These are phyloP conservation scores for Lepus oiostolus DNA, from an alignment of 2,797 vertebrate species.

Conservation along the genomic window DNA sequence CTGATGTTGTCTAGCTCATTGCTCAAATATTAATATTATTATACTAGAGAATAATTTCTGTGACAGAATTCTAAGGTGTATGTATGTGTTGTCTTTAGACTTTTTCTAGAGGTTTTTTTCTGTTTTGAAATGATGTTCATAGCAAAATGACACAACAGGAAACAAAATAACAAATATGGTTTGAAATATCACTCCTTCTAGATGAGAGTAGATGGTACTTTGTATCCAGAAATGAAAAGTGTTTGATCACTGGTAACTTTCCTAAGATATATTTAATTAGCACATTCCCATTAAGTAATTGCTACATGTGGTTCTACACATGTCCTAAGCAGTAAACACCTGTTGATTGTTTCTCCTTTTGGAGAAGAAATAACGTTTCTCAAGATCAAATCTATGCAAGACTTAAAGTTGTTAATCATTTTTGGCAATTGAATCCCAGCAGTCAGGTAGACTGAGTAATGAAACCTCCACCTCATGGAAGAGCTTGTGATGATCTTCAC, in stretches of 20 bases:
- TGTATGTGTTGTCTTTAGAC: conserved; percentile 81
- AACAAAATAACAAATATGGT: conserved; percentile 49
- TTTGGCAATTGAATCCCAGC: not conserved
- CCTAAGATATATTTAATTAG: conserved; percentile 74
- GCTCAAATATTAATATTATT: conserved; percentile 78
- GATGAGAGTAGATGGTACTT: not conserved
- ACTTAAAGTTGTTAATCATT: conserved; percentile 23
- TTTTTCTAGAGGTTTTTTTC: conserved; percentile 86
- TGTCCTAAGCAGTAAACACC: not conserved
- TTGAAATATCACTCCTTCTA: not conserved
- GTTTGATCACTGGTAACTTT: conserved; percentile 79
- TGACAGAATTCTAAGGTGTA: conserved; percentile 78
- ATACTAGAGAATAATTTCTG: conserved; percentile 79
- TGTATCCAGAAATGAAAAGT: conserved; percentile 80
- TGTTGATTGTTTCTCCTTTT: not conserved
- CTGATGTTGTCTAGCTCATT: conserved; percentile 68
- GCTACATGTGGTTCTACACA: conserved; percentile 63
- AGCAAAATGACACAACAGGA: conserved; percentile 67
- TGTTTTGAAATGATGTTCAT: conserved; percentile 84
- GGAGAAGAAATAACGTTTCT: not conserved
- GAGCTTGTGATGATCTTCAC: not conserved
- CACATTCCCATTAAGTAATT: conserved; percentile 65
- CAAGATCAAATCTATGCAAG: not conserved
- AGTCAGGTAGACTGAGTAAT: not conserved
- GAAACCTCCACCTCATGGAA: not conserved